Percentiles rank a stretch among this genome's conserved stretches.
phyloP scores from a whole-genome alignment of 2,888 invertebrate species.

The Sphinx pinastri region DNA sequence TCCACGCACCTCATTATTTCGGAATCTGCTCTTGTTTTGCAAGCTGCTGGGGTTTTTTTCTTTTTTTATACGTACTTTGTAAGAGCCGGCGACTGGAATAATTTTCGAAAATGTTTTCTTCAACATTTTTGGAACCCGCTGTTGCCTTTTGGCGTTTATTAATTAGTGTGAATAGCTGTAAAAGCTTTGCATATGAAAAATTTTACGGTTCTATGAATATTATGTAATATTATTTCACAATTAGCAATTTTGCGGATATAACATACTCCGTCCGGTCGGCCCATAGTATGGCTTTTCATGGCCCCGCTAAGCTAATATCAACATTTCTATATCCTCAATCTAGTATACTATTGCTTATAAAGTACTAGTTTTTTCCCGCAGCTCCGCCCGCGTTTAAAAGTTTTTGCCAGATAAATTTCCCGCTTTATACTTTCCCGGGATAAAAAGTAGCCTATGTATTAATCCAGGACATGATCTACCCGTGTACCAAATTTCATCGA shows the following conservation, averaged over 20 bases:
- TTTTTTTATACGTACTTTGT: slow-evolving; percentile 35
- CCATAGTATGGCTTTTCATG: background rate
- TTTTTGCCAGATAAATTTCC: no score
- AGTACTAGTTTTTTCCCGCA: no score
- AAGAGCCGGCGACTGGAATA: slow-evolving; percentile 29
- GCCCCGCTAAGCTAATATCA: background rate
- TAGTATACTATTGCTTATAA: no score
- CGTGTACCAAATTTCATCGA: no score
- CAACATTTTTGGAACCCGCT: slow-evolving; percentile 4
- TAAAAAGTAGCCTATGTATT: no score
- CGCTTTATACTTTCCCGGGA: no score
- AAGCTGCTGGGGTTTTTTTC: slow-evolving; percentile 38
- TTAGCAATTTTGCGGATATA: background rate
- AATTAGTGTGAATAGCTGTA: background rate
- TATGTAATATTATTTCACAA: background rate
- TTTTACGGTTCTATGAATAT: background rate
- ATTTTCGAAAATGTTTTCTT: slow-evolving; percentile 25
- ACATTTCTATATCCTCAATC: no score
- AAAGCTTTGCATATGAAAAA: background rate
- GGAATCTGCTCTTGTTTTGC: slow-evolving; percentile 74
- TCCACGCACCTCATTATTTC: slow-evolving; percentile 70
- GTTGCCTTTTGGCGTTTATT: slow-evolving; percentile 10
- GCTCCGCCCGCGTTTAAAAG: no score
- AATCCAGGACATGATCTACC: no score
- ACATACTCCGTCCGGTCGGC: background rate